These are phyloP conservation scores for Bambusicola thoracicus DNA, from an alignment of 2,113 vertebrate species.

Conservation along the genomic window DNA sequence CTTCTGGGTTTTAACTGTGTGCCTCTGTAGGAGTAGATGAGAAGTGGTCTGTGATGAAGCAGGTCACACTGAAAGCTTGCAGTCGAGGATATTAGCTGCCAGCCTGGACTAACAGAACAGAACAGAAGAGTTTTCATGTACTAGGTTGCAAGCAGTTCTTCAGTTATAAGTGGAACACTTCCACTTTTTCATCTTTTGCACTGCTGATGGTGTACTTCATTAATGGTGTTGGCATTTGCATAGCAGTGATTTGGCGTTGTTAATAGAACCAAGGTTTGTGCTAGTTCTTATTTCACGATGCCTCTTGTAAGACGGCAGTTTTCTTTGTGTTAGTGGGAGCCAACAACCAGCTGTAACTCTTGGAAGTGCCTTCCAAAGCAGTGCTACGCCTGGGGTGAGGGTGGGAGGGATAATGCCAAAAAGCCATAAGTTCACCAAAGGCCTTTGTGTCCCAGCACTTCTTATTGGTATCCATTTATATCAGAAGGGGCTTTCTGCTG, in stretches of 20 bases:
- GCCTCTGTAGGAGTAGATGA: background rate
- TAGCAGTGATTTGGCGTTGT: background rate
- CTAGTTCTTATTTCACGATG: fast-evolving
- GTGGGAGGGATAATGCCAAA: background rate
- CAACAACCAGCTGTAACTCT: fast-evolving
- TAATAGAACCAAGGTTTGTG: background rate
- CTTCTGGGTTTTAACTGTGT: background rate
- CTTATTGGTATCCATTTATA: fast-evolving
- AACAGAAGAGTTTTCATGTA: background rate
- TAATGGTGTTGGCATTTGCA: background rate
- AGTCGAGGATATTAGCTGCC: background rate
- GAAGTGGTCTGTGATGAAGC: background rate
- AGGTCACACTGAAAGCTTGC: background rate
- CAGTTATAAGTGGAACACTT: background rate
- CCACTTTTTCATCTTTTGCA: background rate
- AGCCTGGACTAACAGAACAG: background rate
- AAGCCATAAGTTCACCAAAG: background rate
- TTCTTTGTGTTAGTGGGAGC: background rate
- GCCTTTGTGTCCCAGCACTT: fast-evolving
- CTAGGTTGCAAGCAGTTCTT: background rate
- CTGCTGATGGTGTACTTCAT: background rate
- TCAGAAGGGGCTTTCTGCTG: fast-evolving
- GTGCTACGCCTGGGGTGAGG: background rate
- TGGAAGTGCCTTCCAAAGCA: background rate
- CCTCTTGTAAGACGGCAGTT: fast-evolving